These are phyloP conservation scores for Ypsolopha scabrella DNA, from an alignment of 2,888 invertebrate genomes.

Conservation along the genomic window DNA sequence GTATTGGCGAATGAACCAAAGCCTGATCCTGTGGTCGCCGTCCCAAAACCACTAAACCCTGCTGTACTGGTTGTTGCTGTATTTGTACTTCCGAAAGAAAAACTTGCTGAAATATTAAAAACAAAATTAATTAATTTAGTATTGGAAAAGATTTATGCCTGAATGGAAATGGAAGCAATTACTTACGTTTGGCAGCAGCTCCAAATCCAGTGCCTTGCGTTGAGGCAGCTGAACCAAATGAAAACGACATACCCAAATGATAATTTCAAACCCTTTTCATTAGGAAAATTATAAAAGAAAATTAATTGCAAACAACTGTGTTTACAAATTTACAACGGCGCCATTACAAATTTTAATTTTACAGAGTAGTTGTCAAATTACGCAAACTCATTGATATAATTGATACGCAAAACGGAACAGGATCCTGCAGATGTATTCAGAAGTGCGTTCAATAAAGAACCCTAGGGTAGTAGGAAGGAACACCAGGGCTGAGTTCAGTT, in stretches of 20 bases:
- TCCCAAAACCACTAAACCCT: constrained; percentile 48
- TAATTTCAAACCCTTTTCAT: too few species aligned
- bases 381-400: too few species aligned
- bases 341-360: too few species aligned
- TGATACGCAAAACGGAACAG: too few species aligned
- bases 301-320: too few species aligned
- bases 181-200: constrained; percentile 70
- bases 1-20: constrained; percentile 44
- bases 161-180: not conserved
- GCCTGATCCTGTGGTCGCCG: constrained; percentile 43
- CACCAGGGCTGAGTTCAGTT: too few species aligned
- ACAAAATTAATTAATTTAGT: not conserved
- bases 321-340: too few species aligned
- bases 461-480: too few species aligned
- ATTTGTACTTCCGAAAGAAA: constrained; percentile 63
- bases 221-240: constrained; percentile 44
- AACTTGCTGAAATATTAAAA: constrained; percentile 41
- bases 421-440: too few species aligned
- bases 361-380: too few species aligned
- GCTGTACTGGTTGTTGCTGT: constrained; percentile 63
- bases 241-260: constrained; percentile 38
- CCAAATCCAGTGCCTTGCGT: constrained; percentile 54
- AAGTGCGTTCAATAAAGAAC: too few species aligned
- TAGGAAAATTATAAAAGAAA: too few species aligned
- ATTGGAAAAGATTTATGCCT: not conserved